A percentile compares a stretch with the other conserved stretches of the same genome.
These are phyloP conservation scores for Todiramphus saurophagus DNA, from an alignment of 2,113 vertebrate species.

Conservation along the genomic window DNA sequence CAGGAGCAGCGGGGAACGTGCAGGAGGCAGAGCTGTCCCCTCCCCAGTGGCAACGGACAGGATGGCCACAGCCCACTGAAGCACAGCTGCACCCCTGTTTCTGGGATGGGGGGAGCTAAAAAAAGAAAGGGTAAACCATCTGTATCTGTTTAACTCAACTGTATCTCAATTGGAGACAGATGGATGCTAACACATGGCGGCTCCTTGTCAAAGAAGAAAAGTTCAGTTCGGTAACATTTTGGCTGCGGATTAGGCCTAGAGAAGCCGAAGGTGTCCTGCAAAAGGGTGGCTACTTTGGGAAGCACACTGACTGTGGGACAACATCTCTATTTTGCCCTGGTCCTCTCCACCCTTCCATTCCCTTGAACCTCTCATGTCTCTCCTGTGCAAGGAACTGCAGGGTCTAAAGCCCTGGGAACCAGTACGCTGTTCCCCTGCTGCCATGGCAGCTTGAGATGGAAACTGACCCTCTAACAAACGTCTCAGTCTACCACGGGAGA, in stretches of 20 bases:
- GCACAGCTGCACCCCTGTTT: neutral
- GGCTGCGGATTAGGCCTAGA: neutral
- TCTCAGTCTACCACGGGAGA: rapidly evolving
- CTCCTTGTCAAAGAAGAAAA: neutral
- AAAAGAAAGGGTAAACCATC: neutral
- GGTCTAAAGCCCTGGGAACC: neutral
- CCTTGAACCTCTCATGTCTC: neutral
- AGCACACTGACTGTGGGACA: neutral
- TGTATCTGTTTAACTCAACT: neutral
- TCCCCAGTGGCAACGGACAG: neutral
- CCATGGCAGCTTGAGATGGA: neutral
- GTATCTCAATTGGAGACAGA: neutral
- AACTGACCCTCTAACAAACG: neutral
- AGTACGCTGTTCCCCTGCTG: neutral
- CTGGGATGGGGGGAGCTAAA: neutral
- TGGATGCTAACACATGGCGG: rapidly evolving
- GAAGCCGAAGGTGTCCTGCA: neutral
- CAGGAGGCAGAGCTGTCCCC: neutral
- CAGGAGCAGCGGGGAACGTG: rapidly evolving
- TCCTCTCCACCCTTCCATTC: neutral
- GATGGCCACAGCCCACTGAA: too few species aligned
- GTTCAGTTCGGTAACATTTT: neutral
- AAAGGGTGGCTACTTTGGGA: neutral
- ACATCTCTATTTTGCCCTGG: neutral
- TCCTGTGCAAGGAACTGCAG: neutral